phyloP scores from a whole-genome alignment of 2,113 vertebrate species.

The Lagopus muta region DNA sequence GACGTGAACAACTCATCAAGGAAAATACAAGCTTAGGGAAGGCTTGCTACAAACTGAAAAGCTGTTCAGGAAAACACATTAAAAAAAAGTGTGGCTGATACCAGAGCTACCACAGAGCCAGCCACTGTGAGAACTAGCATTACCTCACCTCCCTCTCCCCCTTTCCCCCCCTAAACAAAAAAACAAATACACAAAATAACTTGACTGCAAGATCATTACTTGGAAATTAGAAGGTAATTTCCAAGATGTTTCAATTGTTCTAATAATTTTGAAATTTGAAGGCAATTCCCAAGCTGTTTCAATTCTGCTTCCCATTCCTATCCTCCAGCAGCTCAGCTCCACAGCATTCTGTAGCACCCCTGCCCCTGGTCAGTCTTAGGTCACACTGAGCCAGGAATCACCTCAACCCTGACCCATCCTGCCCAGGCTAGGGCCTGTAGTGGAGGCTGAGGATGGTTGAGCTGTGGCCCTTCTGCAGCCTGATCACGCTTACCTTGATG shows the following conservation, averaged over 20 bases:
- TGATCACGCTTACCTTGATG: background rate
- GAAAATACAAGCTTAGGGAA: background rate
- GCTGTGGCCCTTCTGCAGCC: background rate
- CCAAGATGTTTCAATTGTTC: background rate
- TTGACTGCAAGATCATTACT: background rate
- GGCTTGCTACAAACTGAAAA: background rate
- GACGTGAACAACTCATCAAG: background rate
- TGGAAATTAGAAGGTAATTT: background rate
- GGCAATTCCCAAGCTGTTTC: background rate
- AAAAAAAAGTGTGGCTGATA: background rate
- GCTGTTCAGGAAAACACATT: rapidly evolving
- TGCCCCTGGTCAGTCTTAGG: background rate
- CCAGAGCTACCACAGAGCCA: background rate
- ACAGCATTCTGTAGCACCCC: rapidly evolving
- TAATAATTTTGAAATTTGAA: background rate
- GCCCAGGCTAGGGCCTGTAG: background rate
- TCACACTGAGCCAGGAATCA: background rate
- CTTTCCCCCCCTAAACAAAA: background rate
- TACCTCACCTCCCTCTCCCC: background rate
- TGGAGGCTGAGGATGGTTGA: background rate
- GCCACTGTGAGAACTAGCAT: background rate
- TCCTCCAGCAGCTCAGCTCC: background rate
- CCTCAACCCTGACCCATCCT: background rate
- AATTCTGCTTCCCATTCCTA: rapidly evolving
- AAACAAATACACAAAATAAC: background rate